Conservation (phyloP, 2,888 invertebrate species). For the Sinotaia quadrata region DNA sequence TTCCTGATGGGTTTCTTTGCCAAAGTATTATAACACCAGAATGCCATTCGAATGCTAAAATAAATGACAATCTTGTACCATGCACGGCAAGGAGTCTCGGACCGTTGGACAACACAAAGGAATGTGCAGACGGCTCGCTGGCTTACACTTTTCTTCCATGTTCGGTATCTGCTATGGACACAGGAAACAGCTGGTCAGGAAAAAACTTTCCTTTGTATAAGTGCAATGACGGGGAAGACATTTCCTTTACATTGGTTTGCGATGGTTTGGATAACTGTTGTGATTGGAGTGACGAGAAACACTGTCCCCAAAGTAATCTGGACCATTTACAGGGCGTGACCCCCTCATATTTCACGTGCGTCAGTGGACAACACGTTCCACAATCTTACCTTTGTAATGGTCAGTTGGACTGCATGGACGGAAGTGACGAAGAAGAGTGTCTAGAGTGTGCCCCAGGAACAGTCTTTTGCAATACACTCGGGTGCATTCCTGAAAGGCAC, state of each 20-base stretch:
- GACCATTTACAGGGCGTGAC: no score
- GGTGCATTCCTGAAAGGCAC: neutral
- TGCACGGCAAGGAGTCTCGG: neutral
- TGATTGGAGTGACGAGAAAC: constrained; percentile 4
- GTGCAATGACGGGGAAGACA: constrained; percentile 10
- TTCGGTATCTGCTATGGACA: no score
- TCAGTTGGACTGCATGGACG: constrained; percentile 52
- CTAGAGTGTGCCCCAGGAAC: constrained; percentile 12
- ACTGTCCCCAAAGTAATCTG: neutral
- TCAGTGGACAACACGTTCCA: neutral
- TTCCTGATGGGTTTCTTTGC: neutral
- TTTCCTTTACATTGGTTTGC: constrained; percentile 20
- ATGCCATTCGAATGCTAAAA: neutral
- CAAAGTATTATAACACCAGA: neutral
- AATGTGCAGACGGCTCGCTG: constrained; percentile 5
- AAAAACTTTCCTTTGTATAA: neutral
- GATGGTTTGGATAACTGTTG: constrained; percentile 23
- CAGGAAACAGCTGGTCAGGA: neutral
- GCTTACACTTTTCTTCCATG: neutral
- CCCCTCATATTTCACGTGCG: constrained; percentile 6
- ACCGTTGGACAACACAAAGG: neutral
- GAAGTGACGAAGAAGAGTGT: constrained; percentile 52
- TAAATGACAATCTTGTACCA: neutral
- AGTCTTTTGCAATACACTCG: constrained; percentile 1
- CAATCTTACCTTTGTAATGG: constrained; percentile 41